A percentile compares a stretch with the other conserved stretches of the same genome.
These are phyloP conservation scores for Sclerurus mexicanus DNA, from an alignment of 2,113 vertebrate species.

Conservation along the genomic window DNA sequence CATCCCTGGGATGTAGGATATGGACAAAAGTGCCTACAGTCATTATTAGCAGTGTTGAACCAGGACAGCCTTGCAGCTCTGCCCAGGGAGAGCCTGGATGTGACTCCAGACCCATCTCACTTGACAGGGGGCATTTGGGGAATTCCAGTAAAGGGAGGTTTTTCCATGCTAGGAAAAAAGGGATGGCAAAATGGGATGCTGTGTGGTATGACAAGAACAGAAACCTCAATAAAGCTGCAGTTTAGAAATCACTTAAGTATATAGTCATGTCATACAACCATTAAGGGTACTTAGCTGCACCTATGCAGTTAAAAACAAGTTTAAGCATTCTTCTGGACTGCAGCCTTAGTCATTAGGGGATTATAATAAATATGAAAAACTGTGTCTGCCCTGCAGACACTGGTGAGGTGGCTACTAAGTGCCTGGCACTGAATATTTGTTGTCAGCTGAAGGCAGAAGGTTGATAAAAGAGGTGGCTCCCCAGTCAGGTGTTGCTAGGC, in stretches of 20 bases:
- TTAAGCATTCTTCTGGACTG: neutral
- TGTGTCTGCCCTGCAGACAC: neutral
- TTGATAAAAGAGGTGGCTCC: neutral
- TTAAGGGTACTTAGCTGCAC: neutral
- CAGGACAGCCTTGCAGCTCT: neutral
- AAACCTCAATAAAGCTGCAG: neutral
- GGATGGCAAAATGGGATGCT: neutral
- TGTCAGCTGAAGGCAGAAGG: neutral
- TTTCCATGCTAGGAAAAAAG: neutral
- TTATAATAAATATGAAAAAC: neutral
- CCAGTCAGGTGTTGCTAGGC: neutral
- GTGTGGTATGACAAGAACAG: neutral
- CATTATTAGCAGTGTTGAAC: rapidly evolving
- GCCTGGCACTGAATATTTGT: neutral
- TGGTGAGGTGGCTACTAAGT: neutral
- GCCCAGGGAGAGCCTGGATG: neutral
- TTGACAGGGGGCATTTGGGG: neutral
- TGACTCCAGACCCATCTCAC: neutral
- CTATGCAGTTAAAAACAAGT: neutral
- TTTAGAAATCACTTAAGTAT: neutral
- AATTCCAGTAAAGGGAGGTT: neutral
- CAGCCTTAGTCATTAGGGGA: neutral
- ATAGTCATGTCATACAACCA: neutral
- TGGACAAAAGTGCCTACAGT: neutral
- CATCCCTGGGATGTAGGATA: too few relatives aligned